Evolutionary conservation across 2,113 vertebrate genomes (phyloP), one percentile per base, ranked within the genome.

Genomic region (Etheostoma cragini): DNA sequence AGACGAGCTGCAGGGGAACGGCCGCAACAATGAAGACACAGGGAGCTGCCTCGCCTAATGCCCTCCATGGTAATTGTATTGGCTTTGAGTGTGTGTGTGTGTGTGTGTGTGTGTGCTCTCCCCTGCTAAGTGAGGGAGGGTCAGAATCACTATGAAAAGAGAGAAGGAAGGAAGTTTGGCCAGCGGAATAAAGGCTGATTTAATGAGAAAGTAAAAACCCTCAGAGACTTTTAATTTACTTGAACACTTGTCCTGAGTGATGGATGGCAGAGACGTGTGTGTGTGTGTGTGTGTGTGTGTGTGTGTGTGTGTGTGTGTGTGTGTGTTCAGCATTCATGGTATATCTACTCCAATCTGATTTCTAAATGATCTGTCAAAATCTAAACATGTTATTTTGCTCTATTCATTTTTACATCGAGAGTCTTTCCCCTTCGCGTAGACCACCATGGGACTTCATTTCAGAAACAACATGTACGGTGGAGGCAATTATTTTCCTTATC

Each of bases 81-180:
- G 82, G 49, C 64, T 63, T 53, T 73, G 70, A 73, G 69, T 50
- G 70, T 72, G 67, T 79, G 68, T 47, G 58, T 53, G 33, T 70
- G 64, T 52, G 78, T 75, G 57, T 46, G 73, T 64, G 71, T 58
- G 66, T 60, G 81, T 47, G 16, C 68, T 70, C 80, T 75, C 85
- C 87, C 89, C 91, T 86, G 87, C 85, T 84, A 72, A 80, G 47
- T 66, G 65, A 87, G 85, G 88, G 89, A 78, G 83, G 93, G 78
- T 26, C 83, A 54, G 85, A 88, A 89, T 91, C 83, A 91, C 90
- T 91, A 79, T 93, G 92, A 93, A 93, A 84, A 82, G 74, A 90
- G 76, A 81, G 67, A 67, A 93, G 89, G 93, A 91, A 93, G 92
- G 89, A 94, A 92, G 94, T 92, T 94, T 90, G 81, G 71, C 52